Evolutionary conservation across 2,888 invertebrate species (phyloP), one percentile per base, ranked within the genome.

Genomic region (Plebejus melissa): DNA sequence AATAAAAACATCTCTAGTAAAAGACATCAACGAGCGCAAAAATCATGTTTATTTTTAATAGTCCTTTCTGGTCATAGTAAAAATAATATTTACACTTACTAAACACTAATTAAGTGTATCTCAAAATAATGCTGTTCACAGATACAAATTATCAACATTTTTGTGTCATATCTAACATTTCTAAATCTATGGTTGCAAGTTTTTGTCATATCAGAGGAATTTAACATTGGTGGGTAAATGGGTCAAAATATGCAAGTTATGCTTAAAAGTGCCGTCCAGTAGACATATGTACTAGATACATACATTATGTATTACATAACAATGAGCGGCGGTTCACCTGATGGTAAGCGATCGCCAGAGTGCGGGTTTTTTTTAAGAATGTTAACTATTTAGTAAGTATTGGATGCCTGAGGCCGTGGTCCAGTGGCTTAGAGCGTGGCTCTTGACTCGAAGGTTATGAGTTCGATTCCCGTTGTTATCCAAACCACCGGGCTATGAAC

Each of bases 151-250:
- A 58, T 16, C n/a, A 58, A 9, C 4, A 58, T 58, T n/a, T 58
- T 58, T 22, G 6, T 58, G 7, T 22, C 58, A 58, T 58, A 7
- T 58, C 58, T 22, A 60, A 22, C 9, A 22, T 2, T 60, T 28
- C 28, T 1, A 9, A 11, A 28, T 60, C 60, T 60, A 60, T 60
- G 11, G 60, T 28, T 0, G 60, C 60, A 69, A 71, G 41, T 71
- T 71, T 50, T 71, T 71, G 22, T 28, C 71, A 50, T 60, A 60
- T 60, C 60, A 71, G 46, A 71, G 46, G 71, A 71, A 71, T 71
- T 71, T 28, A 46, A 71, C 71, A 46, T 71, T 71, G 60, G 71
- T 71, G 46, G 41, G 46, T 71, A 71, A 71, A 50, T 71, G 28
- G 71, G 46, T 50, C 71, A 71, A 71, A 71, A 71, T 71, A 71